These are phyloP conservation scores for Euproctis similis DNA, from an alignment of 2,888 invertebrate species.

Conservation along the genomic window DNA sequence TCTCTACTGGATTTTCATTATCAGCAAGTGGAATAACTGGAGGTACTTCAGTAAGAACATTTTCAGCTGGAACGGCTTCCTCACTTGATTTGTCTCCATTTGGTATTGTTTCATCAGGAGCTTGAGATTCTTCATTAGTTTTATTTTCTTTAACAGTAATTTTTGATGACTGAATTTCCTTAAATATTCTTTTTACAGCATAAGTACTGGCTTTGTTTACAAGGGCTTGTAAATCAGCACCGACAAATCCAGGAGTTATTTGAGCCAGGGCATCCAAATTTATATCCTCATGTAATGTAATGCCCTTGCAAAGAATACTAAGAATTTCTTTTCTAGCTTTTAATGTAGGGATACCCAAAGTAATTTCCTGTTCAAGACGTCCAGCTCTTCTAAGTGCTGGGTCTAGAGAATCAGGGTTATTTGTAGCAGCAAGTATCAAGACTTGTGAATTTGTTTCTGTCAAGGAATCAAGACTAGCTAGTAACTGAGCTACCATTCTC, in stretches of 20 bases:
- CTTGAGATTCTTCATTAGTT: constrained; percentile 13
- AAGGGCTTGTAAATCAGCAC: constrained; percentile 92
- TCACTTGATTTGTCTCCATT: constrained; percentile 58
- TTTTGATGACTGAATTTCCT: constrained; percentile 42
- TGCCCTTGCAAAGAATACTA: constrained; percentile 79
- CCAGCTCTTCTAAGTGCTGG: constrained; percentile 94
- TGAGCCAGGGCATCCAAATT: constrained; percentile 84
- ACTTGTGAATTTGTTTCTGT: constrained; percentile 76
- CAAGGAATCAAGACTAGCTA: constrained; percentile 90
- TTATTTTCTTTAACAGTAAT: constrained; percentile 17
- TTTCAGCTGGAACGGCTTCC: constrained; percentile 23
- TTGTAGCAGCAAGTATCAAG: constrained; percentile 96
- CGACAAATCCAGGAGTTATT: constrained; percentile 96
- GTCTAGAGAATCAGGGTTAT: constrained; percentile 93
- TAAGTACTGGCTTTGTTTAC: constrained; percentile 91
- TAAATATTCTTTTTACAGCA: constrained; percentile 82
- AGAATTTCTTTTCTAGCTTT: constrained; percentile 88
- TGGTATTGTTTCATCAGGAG: constrained; percentile 40
- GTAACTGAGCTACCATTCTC: constrained; percentile 93
- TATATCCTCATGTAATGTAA: constrained; percentile 82
- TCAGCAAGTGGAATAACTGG: constrained; percentile 16
- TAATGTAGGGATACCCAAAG: constrained; percentile 93
- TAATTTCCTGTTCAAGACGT: constrained; percentile 95
- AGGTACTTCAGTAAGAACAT: constrained; percentile 25
- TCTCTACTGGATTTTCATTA: constrained; percentile 28